Percentiles rank a stretch among this genome's conserved stretches.
Evolutionary conservation across 2,113 vertebrate species (phyloP).

Genomic region (Hydrochoerus hydrochaeris): DNA sequence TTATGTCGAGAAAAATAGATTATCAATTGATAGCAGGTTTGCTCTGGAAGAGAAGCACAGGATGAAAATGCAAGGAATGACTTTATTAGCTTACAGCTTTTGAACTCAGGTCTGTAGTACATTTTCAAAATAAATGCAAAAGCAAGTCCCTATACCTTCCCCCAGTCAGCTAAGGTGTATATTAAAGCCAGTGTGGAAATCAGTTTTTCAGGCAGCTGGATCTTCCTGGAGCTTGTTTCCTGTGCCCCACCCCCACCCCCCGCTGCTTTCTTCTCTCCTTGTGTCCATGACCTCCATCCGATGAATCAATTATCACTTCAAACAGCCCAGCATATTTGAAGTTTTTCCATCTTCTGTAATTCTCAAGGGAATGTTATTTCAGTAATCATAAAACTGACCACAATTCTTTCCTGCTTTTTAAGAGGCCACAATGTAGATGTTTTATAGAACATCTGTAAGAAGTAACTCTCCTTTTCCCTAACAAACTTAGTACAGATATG

Average conservation of each 20-base stretch:
- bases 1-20: neutral
- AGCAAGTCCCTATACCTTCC: neutral
- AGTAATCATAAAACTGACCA: neutral
- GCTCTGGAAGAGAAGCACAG: neutral
- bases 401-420: conserved; percentile 36
- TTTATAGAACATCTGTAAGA: conserved; percentile 12
- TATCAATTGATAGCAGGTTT: neutral
- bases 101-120: neutral
- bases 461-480: neutral
- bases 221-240: neutral
- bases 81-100: neutral
- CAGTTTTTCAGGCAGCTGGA: neutral
- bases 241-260: neutral
- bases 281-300: conserved; percentile 59
- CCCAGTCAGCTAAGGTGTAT: neutral
- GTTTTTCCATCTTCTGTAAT: neutral
- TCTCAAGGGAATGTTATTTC: conserved; percentile 22
- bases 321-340: conserved; percentile 55
- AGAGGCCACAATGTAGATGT: neutral
- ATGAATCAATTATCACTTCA: conserved; percentile 72
- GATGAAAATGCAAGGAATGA: neutral
- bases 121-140: conserved; percentile 50
- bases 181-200: conserved; percentile 29
- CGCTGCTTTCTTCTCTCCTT: conserved; percentile 32
- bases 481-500: neutral